A percentile compares a stretch with the other conserved stretches of the same genome.
Conservation (phyloP, 2,888 invertebrate genomes). For the Andrena hattorfiana region DNA sequence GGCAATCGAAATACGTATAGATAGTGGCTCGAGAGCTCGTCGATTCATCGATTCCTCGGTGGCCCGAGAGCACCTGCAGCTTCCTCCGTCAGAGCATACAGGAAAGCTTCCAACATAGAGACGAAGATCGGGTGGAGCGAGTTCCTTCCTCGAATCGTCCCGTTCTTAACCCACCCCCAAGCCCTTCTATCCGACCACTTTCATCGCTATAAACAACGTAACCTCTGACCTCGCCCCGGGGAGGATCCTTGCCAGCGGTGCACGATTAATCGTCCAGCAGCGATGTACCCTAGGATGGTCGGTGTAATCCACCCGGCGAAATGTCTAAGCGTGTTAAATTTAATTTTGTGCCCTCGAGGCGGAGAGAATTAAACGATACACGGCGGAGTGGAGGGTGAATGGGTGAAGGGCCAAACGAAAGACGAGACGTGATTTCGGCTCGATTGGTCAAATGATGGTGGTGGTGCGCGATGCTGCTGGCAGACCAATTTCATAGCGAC, state of each 20-base stretch:
- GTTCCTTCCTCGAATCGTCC: conserved; percentile 27
- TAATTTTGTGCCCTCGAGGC: conserved; percentile 7
- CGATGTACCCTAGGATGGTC: conserved; percentile 20
- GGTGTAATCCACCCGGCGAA: conserved; percentile 24
- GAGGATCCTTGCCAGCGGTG: conserved; percentile 1
- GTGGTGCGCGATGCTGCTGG: conserved; percentile 56
- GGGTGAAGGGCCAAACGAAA: background rate
- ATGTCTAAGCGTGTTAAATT: conserved; percentile 47
- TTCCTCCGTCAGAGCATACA: background rate
- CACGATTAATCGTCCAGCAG: conserved; percentile 47
- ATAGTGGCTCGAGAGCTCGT: conserved; percentile 3
- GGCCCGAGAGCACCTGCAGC: conserved; percentile 6
- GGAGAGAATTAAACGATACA: conserved; percentile 31
- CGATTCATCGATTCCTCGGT: conserved; percentile 56
- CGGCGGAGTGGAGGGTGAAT: background rate
- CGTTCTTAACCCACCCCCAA: conserved; percentile 29
- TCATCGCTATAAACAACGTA: conserved; percentile 58
- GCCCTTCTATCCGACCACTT: conserved; percentile 32
- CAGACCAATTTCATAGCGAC: conserved; percentile 75
- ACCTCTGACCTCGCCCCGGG: conserved; percentile 18
- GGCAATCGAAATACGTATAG: conserved; percentile 14
- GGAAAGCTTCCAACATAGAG: conserved; percentile 26
- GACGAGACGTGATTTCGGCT: conserved; percentile 33
- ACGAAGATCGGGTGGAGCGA: conserved; percentile 16
- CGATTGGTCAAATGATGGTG: conserved; percentile 62